Percentiles rank a stretch among this genome's conserved stretches.
Conservation (phyloP, 2,888 invertebrate genomes). For the Allygus modestus region DNA sequence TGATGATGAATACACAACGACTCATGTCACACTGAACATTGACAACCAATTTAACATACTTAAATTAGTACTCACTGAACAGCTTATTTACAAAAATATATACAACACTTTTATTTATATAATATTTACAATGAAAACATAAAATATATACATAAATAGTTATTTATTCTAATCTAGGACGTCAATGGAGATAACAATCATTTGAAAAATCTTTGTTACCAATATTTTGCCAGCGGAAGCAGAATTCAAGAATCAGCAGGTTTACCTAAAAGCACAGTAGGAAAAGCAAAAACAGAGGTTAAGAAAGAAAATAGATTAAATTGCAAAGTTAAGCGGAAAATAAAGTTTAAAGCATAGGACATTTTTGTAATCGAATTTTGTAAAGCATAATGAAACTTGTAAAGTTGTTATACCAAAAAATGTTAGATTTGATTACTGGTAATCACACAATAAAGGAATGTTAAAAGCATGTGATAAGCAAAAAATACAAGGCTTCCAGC, state of each 20-base stretch:
- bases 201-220: constrained; percentile 25
- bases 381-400: too few species aligned
- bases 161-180: constrained; percentile 18
- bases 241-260: constrained; percentile 4
- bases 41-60: not conserved
- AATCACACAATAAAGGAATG: too few species aligned
- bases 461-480: too few species aligned
- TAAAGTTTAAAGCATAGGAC: too few species aligned
- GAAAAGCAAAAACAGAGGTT: constrained; percentile 17
- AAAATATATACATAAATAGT: not conserved
- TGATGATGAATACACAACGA: not conserved
- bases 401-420: too few species aligned
- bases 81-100: not conserved
- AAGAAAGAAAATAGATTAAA: not conserved
- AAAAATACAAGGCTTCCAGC: too few species aligned
- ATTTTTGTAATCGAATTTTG: too few species aligned
- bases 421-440: too few species aligned
- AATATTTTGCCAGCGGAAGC: constrained; percentile 10
- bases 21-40: not conserved
- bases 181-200: not conserved
- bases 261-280: constrained; percentile 18
- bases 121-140: not conserved
- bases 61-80: not conserved
- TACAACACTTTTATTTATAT: not conserved
- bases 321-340: not conserved